phyloP scores from a whole-genome alignment of 30 jellyfish, hydroid and myxozoan genomes.

The Chrysaora quinquecirrha region DNA sequence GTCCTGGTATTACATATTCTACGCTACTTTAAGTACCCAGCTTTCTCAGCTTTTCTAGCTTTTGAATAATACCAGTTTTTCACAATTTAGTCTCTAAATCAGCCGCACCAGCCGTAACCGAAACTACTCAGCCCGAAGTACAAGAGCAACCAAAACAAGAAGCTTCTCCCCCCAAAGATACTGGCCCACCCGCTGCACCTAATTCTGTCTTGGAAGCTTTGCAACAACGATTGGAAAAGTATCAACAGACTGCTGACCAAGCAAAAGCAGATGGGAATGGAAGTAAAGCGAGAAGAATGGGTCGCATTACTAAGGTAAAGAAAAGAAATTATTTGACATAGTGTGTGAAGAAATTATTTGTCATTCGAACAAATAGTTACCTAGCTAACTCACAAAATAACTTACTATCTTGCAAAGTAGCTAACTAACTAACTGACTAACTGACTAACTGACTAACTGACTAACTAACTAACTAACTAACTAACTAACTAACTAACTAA shows the following conservation, averaged over 20 bases:
- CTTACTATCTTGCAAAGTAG: no score
- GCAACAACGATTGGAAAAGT: slow-evolving; percentile 84
- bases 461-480: no score
- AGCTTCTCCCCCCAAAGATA: slow-evolving; percentile 10
- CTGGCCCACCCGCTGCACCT: slow-evolving; percentile 84
- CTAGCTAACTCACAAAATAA: no score
- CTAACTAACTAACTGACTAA: no score
- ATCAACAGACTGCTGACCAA: slow-evolving; percentile 70
- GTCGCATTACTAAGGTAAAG: slow-evolving; percentile 87
- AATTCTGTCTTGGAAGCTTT: slow-evolving; percentile 80
- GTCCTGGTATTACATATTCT: neutral
- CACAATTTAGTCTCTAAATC: slow-evolving; percentile 41
- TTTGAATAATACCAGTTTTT: slow-evolving; percentile 10
- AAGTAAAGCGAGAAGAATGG: slow-evolving; percentile 95
- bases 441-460: no score
- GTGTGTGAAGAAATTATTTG: no score
- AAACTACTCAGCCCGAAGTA: slow-evolving; percentile 1
- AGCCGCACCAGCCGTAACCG: slow-evolving; percentile 17
- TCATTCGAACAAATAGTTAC: no score
- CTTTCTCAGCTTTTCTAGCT: neutral
- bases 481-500: no score
- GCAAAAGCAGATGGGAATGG: slow-evolving; percentile 95
- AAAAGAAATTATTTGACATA: no score
- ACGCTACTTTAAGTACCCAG: neutral
- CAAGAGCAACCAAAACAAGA: slow-evolving; percentile 3